Evolutionary conservation across 1,140 invertebrate species (phyloP).

Genomic region (Cydia pomonella): DNA sequence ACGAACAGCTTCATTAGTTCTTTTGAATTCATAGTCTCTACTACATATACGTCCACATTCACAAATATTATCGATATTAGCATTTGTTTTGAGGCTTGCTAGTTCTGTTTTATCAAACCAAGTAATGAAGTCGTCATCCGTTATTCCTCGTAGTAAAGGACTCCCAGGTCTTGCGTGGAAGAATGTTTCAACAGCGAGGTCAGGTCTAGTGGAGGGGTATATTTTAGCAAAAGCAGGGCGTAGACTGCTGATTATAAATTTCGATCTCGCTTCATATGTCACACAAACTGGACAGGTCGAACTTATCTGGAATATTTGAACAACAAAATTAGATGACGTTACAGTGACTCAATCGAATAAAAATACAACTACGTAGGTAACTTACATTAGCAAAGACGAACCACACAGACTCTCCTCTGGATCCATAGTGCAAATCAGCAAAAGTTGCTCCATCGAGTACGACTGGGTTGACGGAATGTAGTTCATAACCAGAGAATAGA

Average conservation of each 20-base stretch:
- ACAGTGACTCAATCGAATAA: not conserved
- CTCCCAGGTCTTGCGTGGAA: slow-evolving; percentile 82
- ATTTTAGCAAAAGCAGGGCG: slow-evolving; percentile 83
- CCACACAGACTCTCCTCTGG: slow-evolving; percentile 82
- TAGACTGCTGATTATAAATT: slow-evolving; percentile 81
- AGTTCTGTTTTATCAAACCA: slow-evolving; percentile 83
- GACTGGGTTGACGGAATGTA: slow-evolving; percentile 77
- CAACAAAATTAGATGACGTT: slow-evolving; percentile 1
- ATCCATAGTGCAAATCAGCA: slow-evolving; percentile 81
- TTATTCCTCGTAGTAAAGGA: slow-evolving; percentile 81
- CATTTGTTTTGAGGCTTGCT: slow-evolving; percentile 65
- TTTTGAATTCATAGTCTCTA: slow-evolving; percentile 72
- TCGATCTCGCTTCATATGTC: slow-evolving; percentile 81
- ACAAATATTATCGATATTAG: slow-evolving; percentile 75
- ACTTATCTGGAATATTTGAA: slow-evolving; percentile 71
- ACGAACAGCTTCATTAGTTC: slow-evolving; percentile 42
- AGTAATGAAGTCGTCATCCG: slow-evolving; percentile 83
- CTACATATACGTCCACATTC: slow-evolving; percentile 78
- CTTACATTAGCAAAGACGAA: slow-evolving; percentile 84
- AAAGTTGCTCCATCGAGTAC: slow-evolving; percentile 78
- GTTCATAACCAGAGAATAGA: slow-evolving; percentile 84
- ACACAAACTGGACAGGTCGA: slow-evolving; percentile 82
- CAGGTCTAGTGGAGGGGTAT: slow-evolving; percentile 81
- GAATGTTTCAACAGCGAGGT: slow-evolving; percentile 83
- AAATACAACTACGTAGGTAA: slow-evolving; percentile 44